Conservation (phyloP, 2,888 invertebrate species). For the Lithosia quadra region DNA sequence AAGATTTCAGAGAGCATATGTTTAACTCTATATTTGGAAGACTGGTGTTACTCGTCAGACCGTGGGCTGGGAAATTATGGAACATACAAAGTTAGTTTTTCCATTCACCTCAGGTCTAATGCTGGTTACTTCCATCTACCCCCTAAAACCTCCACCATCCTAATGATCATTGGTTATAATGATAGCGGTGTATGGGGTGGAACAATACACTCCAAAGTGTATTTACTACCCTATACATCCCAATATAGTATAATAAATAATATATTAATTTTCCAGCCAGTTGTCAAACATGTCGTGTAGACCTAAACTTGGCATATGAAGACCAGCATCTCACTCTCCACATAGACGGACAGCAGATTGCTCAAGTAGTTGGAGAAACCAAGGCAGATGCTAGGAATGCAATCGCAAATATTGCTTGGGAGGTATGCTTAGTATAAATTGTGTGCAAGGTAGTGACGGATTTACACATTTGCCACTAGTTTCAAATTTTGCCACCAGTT, state of each 20-base stretch:
- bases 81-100: constrained; percentile 72
- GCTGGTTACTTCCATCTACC: no score
- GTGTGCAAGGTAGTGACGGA: neutral
- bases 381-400: constrained; percentile 64
- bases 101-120: no score
- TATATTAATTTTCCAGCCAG: constrained; percentile 69
- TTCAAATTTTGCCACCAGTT: no score
- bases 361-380: constrained; percentile 53
- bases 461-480: neutral
- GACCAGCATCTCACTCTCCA: constrained; percentile 53
- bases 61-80: constrained; percentile 70
- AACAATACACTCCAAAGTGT: no score
- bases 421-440: constrained; percentile 61
- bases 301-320: constrained; percentile 49
- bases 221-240: no score
- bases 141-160: no score
- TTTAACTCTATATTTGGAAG: constrained; percentile 70
- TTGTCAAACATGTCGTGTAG: constrained; percentile 65
- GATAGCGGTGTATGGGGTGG: no score
- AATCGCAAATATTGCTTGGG: constrained; percentile 69
- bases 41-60: constrained; percentile 72
- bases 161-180: no score
- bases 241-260: no score
- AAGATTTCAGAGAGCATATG: constrained; percentile 68
- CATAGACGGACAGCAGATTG: constrained; percentile 63